phyloP scores from a whole-genome alignment of 2,113 vertebrate genomes.

The Melanostigma gelatinosum region DNA sequence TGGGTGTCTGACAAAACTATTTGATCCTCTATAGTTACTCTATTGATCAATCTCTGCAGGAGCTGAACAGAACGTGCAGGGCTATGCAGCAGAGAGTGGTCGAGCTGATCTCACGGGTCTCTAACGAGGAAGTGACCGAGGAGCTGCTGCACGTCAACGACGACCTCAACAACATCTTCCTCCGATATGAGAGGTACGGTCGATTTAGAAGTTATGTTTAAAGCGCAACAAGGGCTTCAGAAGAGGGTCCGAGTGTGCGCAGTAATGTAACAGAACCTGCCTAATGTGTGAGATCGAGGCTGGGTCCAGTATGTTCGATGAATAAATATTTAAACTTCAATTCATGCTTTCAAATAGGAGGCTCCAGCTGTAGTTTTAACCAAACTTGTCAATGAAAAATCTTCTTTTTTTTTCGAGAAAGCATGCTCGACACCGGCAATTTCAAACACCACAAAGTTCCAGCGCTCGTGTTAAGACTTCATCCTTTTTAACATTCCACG shows the following conservation, averaged over 20 bases:
- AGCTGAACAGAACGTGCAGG: slow-evolving; percentile 97
- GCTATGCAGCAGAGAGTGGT: slow-evolving; percentile 98
- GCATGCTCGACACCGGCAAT: background rate
- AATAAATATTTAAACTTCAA: background rate
- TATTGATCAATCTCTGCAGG: slow-evolving; percentile 68
- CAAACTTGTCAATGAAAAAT: background rate
- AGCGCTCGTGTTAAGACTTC: background rate
- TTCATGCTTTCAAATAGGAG: background rate
- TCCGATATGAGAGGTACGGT: slow-evolving; percentile 92
- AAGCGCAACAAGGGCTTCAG: background rate
- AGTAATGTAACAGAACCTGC: background rate
- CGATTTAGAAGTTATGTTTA: background rate
- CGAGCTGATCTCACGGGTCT: slow-evolving; percentile 95
- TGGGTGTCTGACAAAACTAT: background rate
- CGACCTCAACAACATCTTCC: slow-evolving; percentile 98
- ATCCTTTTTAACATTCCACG: slow-evolving; percentile 7
- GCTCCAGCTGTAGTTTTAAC: background rate
- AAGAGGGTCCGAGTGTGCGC: background rate
- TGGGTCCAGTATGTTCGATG: background rate
- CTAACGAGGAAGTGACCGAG: slow-evolving; percentile 97
- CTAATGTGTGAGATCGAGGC: background rate
- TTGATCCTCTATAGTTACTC: background rate
- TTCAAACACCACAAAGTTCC: background rate
- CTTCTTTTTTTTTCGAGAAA: background rate
- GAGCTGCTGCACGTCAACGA: slow-evolving; percentile 96